Base-by-base conservation (phyloP, 92 coral and sea anemone genomes). In the Parazoanthus darwini region DNA sequence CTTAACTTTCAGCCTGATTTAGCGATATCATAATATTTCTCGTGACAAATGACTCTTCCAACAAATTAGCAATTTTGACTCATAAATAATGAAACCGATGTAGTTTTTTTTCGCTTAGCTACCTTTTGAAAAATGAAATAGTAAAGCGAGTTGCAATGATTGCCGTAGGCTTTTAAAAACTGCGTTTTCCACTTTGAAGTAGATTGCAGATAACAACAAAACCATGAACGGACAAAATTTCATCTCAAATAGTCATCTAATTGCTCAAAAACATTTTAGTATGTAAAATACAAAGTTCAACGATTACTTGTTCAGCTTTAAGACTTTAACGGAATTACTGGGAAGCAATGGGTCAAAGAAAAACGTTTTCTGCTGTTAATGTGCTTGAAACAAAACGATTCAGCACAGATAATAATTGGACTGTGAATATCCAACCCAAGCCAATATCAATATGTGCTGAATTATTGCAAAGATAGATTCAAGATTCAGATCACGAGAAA, bases 61-160 rank as follows among this genome's bases (percentile, higher is more conserved):
- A 35, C 16, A 58, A 80, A 80, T 80, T 80, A 80, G 85, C 72
- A 80, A 80, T 80, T 80, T 56, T 26, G 33, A 54, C 71, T 9
- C 50, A 35, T 80, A 80, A 80, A 80, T 80, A 26, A 80, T 80
- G n/a, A 14, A 58, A 35, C 37, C 56, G 26, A 23, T 58, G 68
- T 5, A 48, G 51, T 48, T 7, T 54, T 58, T 58, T 54, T 59
- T 4, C 65, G 50, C 18, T 80, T 46, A 80, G 54, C 83, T 79
- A 58, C 67, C 37, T 51, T 79, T 79, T 54, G 20, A 20, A 35
- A 79, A 79, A 16, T 3, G n/a, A 36, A 25, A 48, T 5, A 54
- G 59, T 48, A 78, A 80, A 16, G 14, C 15, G 72, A 80, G 10
- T 56, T 54, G 85, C 33, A 80, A 54, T 58, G 85, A 80, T 80